Conservation (phyloP, 2,888 invertebrate genomes). For the Machimus atricapillus region DNA sequence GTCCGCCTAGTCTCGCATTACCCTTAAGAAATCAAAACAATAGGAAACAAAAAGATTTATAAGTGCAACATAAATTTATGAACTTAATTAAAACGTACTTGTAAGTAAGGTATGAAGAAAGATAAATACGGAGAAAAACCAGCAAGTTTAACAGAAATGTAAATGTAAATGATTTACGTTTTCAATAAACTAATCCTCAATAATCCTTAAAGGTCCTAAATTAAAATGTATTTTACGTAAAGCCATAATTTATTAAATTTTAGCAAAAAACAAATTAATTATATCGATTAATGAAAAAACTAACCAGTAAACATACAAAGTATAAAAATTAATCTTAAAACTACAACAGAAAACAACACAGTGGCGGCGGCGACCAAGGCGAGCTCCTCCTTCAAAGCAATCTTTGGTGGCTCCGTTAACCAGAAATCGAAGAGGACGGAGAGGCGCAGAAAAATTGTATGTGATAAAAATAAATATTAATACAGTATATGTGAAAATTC, state of each 20-base stretch:
- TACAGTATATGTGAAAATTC: no score
- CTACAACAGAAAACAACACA: constrained; percentile 25
- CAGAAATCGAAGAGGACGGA: neutral
- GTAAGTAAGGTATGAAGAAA: no score
- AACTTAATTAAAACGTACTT: no score
- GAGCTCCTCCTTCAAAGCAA: constrained; percentile 3
- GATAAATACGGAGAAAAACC: no score
- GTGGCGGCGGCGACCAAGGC: neutral
- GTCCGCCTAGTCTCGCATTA: no score
- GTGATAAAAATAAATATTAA: neutral
- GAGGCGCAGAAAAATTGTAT: neutral
- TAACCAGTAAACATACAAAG: neutral
- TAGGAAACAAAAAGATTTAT: no score
- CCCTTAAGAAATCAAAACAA: no score
- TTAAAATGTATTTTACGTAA: neutral
- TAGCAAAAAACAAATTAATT: constrained; percentile 19
- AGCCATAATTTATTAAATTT: constrained; percentile 8
- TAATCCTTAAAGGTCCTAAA: neutral
- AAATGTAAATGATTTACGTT: no score
- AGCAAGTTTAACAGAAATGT: no score
- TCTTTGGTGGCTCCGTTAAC: constrained; percentile 27
- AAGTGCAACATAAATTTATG: no score
- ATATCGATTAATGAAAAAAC: neutral
- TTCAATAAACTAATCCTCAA: no score
- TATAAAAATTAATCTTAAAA: constrained; percentile 4